A percentile compares a stretch with the other conserved stretches of the same genome.
Conservation (phyloP, 2,113 vertebrate species). For the Dendrocopos noguchii region DNA sequence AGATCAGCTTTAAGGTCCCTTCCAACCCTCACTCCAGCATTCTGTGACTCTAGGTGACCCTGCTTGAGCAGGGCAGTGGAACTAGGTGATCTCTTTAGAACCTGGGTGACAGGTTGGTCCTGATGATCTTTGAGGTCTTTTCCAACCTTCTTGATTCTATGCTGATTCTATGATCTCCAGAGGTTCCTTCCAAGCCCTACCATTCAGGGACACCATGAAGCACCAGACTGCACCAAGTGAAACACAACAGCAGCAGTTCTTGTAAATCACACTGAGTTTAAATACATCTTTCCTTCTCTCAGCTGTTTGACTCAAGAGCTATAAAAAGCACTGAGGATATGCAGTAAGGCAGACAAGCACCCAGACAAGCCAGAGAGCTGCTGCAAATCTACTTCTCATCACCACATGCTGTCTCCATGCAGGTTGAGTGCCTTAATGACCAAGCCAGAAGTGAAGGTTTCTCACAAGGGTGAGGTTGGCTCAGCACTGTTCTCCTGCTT, state of each 20-base stretch:
- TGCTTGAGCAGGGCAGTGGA: too few relatives aligned
- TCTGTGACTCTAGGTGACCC: too few relatives aligned
- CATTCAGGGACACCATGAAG: background rate
- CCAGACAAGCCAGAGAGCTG: background rate
- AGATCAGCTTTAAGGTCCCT: too few relatives aligned
- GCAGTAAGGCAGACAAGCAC: fast-evolving
- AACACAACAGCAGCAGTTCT: background rate
- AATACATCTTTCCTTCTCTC: background rate
- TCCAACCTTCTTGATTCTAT: too few relatives aligned
- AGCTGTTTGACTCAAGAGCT: background rate
- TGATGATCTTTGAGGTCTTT: too few relatives aligned
- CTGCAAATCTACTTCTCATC: background rate
- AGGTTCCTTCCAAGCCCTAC: too few relatives aligned
- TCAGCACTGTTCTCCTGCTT: background rate
- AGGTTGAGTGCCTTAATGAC: background rate
- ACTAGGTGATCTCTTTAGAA: too few relatives aligned
- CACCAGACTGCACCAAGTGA: background rate
- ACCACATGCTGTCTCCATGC: background rate
- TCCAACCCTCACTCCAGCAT: too few relatives aligned
- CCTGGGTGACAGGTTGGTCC: too few relatives aligned
- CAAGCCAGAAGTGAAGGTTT: background rate
- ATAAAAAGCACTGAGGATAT: background rate
- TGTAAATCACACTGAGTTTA: background rate
- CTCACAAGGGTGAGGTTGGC: background rate
- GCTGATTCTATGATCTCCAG: too few relatives aligned